Conservation (phyloP, 2,113 vertebrate genomes). For the Craseonycteris thonglongyai region DNA sequence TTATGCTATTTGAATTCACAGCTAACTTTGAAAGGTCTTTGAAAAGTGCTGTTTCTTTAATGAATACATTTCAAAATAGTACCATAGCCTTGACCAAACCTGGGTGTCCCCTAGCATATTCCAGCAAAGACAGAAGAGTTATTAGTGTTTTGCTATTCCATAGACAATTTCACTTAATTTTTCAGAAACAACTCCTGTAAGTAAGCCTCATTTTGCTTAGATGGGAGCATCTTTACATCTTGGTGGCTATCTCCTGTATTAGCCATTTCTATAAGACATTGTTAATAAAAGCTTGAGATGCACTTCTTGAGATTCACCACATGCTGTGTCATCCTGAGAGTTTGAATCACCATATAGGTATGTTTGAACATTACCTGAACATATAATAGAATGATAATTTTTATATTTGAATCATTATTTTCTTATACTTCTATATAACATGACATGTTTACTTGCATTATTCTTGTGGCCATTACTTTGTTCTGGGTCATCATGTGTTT, state of each 20-base stretch:
- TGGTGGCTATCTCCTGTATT: background rate
- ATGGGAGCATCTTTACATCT: background rate
- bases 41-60: slow-evolving; percentile 69
- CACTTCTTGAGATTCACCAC: background rate
- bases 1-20: slow-evolving; percentile 62
- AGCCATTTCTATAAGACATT: background rate
- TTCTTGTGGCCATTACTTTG: background rate
- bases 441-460: background rate
- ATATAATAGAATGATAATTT: background rate
- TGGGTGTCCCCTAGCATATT: background rate
- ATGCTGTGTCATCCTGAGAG: background rate
- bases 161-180: slow-evolving; percentile 11
- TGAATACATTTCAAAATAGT: slow-evolving; percentile 68
- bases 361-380: background rate
- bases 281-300: background rate
- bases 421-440: background rate
- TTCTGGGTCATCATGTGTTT: background rate
- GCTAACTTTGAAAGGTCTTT: slow-evolving; percentile 63
- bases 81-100: background rate
- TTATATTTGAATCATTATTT: background rate
- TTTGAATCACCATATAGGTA: background rate
- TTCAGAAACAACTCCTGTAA: background rate
- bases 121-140: background rate
- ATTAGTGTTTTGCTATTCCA: background rate
- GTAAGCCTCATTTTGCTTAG: background rate